A percentile compares a stretch with the other conserved stretches of the same genome.
phyloP scores from a whole-genome alignment of 2,797 vertebrate genomes.

The Xiphophorus birchmanni region DNA sequence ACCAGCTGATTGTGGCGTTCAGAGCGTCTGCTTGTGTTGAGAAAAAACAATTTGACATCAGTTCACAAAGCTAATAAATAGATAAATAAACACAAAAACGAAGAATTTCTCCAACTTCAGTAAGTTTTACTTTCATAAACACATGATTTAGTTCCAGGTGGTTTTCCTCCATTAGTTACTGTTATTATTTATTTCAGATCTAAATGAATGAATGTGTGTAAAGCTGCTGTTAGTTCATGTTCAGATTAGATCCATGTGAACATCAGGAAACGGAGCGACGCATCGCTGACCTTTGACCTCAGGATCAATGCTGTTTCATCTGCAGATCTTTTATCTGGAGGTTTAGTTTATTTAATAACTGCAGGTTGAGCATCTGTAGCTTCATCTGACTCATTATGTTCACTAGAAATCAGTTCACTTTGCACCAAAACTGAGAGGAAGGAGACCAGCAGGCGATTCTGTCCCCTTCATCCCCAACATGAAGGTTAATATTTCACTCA shows the following conservation, averaged over 20 bases:
- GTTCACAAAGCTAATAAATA: no score
- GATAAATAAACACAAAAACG: no score
- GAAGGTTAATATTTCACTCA: not conserved
- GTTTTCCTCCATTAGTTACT: no score
- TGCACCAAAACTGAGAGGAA: not conserved
- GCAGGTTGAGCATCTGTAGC: not conserved
- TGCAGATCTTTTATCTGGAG: not conserved
- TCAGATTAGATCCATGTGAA: not conserved
- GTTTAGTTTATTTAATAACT: not conserved
- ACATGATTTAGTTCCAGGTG: no score
- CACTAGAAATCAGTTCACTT: not conserved
- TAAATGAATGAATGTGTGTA: not conserved
- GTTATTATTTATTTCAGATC: not conserved
- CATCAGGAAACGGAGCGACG: not conserved
- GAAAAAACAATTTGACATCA: no score
- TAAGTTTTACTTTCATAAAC: no score
- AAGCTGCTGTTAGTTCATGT: not conserved
- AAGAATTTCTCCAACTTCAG: no score
- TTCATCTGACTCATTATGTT: not conserved
- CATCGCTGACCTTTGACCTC: not conserved
- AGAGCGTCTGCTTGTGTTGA: no score
- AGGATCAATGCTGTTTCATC: not conserved
- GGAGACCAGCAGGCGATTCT: not conserved
- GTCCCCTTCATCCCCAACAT: not conserved
- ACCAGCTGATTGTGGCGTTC: no score